Evolutionary conservation across 1,140 invertebrate genomes (phyloP).

Genomic region (Ostrea denselamellosa): DNA sequence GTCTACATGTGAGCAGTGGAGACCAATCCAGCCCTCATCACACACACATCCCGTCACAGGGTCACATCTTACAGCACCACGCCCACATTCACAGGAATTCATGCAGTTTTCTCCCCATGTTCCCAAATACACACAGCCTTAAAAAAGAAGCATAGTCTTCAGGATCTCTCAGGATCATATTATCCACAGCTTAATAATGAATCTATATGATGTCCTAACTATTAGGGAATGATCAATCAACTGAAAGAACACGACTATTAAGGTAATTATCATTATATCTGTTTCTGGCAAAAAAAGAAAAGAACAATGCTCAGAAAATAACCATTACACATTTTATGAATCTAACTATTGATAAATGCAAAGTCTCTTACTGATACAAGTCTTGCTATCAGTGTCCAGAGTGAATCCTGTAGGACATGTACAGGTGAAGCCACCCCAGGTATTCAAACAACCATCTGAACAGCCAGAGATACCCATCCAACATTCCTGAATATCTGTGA

Average conservation of each 20-base stretch:
- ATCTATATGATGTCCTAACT: too few relatives aligned
- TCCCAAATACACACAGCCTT: slow-evolving; percentile 18
- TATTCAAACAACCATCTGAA: not conserved
- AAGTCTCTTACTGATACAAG: not conserved
- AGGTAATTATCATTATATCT: too few relatives aligned
- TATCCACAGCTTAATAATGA: too few relatives aligned
- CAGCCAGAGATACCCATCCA: slow-evolving; percentile 8
- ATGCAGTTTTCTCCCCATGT: slow-evolving; percentile 59
- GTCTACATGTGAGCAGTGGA: slow-evolving; percentile 62
- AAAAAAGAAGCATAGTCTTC: not conserved
- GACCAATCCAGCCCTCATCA: slow-evolving; percentile 61
- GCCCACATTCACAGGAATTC: slow-evolving; percentile 61
- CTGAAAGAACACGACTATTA: too few relatives aligned
- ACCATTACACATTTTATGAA: too few relatives aligned
- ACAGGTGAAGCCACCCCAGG: slow-evolving; percentile 15
- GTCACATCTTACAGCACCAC: slow-evolving; percentile 56
- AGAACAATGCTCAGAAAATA: too few relatives aligned
- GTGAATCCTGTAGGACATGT: not conserved
- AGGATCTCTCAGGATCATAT: too few relatives aligned
- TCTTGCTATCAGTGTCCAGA: not conserved
- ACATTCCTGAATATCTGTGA: slow-evolving; percentile 1
- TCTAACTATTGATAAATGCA: not conserved
- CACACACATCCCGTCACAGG: slow-evolving; percentile 62
- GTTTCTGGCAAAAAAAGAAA: too few relatives aligned
- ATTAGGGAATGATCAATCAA: too few relatives aligned